These are phyloP conservation scores for Amblyraja radiata DNA, from an alignment of 2,797 vertebrate species.

Conservation along the genomic window DNA sequence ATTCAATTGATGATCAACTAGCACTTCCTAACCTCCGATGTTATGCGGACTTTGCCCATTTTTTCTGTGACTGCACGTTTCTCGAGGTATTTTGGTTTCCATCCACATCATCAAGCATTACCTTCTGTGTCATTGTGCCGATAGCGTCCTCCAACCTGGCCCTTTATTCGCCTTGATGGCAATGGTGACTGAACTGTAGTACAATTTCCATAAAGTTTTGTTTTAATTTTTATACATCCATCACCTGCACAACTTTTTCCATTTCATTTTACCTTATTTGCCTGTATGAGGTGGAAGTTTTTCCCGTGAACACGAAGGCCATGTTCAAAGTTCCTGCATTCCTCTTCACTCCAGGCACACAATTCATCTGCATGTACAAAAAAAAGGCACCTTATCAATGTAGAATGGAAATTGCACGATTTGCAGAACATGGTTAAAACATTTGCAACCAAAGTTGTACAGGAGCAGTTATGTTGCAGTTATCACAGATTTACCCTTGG, in stretches of 20 bases:
- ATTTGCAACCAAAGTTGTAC: neutral
- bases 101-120: no score
- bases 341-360: conserved; percentile 89
- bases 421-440: neutral
- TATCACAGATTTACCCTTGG: neutral
- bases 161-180: no score
- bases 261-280: conserved; percentile 75
- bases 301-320: conserved; percentile 92
- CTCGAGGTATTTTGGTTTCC: no score
- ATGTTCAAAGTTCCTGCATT: conserved; percentile 84
- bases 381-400: no score
- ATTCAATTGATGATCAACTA: no score
- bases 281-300: conserved; percentile 95
- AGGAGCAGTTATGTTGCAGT: neutral
- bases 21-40: no score
- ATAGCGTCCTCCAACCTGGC: no score
- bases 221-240: neutral
- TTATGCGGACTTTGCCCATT: no score
- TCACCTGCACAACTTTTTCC: neutral
- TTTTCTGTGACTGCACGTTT: no score
- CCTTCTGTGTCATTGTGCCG: no score
- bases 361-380: conserved; percentile 65
- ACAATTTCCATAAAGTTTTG: neutral
- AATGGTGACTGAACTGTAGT: neutral
- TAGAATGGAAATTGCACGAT: neutral